phyloP scores from a whole-genome alignment of 1,140 invertebrate species.

The Periplaneta americana region DNA sequence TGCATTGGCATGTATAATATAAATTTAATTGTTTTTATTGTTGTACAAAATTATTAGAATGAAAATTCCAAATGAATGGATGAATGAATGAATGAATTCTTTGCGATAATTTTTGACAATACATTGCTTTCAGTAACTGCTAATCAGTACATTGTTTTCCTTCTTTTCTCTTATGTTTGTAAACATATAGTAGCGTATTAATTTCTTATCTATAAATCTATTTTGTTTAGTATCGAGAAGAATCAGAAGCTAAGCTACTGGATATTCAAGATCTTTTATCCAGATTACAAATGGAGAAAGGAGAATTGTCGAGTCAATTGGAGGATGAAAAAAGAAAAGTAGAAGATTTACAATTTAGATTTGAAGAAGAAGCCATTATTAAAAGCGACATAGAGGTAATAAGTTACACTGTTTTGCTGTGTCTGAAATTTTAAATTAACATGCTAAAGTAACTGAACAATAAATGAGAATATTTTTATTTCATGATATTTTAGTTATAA shows the following conservation, averaged over 20 bases:
- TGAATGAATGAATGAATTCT: no score
- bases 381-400: conserved; percentile 75
- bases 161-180: no score
- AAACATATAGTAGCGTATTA: no score
- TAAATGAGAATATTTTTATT: neutral
- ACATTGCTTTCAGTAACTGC: no score
- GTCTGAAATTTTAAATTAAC: neutral
- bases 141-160: no score
- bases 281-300: conserved; percentile 58
- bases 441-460: no score
- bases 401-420: neutral
- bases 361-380: conserved; percentile 81
- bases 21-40: no score
- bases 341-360: conserved; percentile 87
- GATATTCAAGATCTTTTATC: conserved; percentile 36
- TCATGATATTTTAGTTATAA: neutral
- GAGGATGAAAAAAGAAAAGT: conserved; percentile 83
- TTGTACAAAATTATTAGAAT: no score
- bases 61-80: no score
- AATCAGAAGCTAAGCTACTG: conserved; percentile 45
- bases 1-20: no score
- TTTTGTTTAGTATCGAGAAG: conserved; percentile 42
- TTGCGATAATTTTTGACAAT: no score
- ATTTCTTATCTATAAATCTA: no score
- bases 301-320: conserved; percentile 57